These are phyloP conservation scores for Selenia dentaria DNA, from an alignment of 2,888 invertebrate genomes.

Conservation along the genomic window DNA sequence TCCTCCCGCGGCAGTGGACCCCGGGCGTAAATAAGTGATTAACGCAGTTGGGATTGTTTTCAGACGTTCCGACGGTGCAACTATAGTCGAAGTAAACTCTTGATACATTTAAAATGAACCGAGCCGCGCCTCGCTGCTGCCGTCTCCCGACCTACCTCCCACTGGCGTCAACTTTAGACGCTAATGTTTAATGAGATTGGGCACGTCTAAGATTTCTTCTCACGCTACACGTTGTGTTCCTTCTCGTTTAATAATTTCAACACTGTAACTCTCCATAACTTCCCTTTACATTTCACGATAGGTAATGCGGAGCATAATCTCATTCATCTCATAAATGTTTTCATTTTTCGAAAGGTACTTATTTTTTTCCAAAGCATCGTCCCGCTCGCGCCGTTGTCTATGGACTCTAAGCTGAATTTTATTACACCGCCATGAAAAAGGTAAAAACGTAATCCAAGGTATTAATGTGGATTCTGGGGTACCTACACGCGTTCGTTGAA, in stretches of 20 bases:
- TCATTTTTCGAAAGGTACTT: slow-evolving; percentile 47
- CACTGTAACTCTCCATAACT: neutral
- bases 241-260: neutral
- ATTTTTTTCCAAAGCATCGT: slow-evolving; percentile 43
- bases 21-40: slow-evolving; percentile 82
- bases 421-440: slow-evolving; percentile 79
- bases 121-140: slow-evolving; percentile 33
- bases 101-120: slow-evolving; percentile 78
- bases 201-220: neutral
- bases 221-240: too few relatives aligned
- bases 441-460: slow-evolving; percentile 76
- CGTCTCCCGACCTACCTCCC: slow-evolving; percentile 11
- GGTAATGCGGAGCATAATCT: slow-evolving; percentile 31
- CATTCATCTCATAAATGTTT: slow-evolving; percentile 42
- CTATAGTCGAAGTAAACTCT: slow-evolving; percentile 60
- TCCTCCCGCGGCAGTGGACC: slow-evolving; percentile 71
- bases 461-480: slow-evolving; percentile 66
- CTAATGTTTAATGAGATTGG: slow-evolving; percentile 66
- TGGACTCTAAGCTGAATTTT: slow-evolving; percentile 82
- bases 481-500: slow-evolving; percentile 47
- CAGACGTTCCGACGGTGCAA: slow-evolving; percentile 64
- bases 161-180: slow-evolving; percentile 39
- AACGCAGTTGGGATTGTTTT: slow-evolving; percentile 83
- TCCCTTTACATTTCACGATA: slow-evolving; percentile 26
- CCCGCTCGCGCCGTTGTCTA: slow-evolving; percentile 41